Conservation (phyloP, 2,113 vertebrate species). For the Puffinus mauretanicus region DNA sequence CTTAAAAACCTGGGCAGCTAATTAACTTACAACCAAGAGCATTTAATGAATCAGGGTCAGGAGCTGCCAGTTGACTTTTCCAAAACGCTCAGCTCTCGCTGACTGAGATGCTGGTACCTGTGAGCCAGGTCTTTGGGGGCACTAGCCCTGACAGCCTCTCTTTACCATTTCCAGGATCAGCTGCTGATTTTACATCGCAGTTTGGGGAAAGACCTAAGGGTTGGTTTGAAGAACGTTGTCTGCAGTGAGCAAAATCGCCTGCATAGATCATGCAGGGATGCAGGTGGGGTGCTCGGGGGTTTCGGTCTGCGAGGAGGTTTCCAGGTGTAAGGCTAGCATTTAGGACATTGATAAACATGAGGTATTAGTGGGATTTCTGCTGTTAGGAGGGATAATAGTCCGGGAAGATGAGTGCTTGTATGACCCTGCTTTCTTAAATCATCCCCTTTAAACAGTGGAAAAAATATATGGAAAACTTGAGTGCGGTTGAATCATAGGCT, state of each 20-base stretch:
- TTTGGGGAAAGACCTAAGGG: not conserved
- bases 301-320: not conserved
- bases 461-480: not conserved
- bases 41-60: not conserved
- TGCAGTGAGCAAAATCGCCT: not conserved
- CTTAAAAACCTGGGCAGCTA: not conserved
- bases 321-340: not conserved
- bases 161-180: not conserved
- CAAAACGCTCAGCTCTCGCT: not conserved
- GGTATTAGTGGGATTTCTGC: not conserved
- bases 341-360: not conserved
- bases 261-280: not conserved
- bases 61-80: not conserved
- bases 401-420: not conserved
- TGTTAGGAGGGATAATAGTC: not conserved
- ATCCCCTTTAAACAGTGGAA: not conserved
- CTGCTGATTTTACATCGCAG: not conserved
- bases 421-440: not conserved
- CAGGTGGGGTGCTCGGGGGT: not conserved
- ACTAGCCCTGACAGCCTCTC: not conserved
- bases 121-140: not conserved
- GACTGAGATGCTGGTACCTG: not conserved
- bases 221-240: not conserved
- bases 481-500: not conserved
- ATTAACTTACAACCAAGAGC: slow-evolving; percentile 14